Conservation (phyloP, 2,797 vertebrate species). For the Pangasius larnaudii region DNA sequence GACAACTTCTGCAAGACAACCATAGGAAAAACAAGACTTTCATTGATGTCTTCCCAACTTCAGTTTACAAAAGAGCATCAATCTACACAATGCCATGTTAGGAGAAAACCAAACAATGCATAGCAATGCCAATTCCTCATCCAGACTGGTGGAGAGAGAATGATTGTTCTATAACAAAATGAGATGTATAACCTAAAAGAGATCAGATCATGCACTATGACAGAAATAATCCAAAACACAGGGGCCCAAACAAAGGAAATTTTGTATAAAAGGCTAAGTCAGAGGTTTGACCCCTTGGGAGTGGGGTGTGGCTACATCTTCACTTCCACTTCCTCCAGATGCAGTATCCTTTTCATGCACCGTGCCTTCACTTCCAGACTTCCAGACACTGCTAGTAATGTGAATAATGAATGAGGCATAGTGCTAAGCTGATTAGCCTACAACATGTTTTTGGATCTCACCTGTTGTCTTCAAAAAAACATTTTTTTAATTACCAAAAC, state of each 20-base stretch:
- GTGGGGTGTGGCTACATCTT: constrained; percentile 8
- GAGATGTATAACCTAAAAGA: neutral
- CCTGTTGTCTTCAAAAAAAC: neutral
- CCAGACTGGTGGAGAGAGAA: neutral
- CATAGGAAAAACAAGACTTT: neutral
- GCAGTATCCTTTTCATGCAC: neutral
- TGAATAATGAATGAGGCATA: neutral
- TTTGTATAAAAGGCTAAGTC: neutral
- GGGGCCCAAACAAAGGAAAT: constrained; percentile 2
- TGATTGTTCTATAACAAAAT: neutral
- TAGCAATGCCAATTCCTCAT: neutral
- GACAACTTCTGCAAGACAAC: neutral
- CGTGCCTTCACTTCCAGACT: neutral
- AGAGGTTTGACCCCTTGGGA: neutral
- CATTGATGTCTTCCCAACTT: neutral
- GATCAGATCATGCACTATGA: neutral
- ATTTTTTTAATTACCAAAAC: neutral
- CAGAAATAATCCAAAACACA: neutral
- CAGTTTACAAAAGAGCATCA: neutral
- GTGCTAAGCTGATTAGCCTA: neutral
- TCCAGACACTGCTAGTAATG: too few relatives aligned
- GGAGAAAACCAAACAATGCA: neutral
- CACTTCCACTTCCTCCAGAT: constrained; percentile 22
- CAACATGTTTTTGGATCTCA: neutral
- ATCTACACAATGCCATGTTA: neutral